A percentile compares a stretch with the other conserved stretches of the same genome.
These are phyloP conservation scores for Theropithecus gelada DNA, from an alignment of 2,113 vertebrate genomes.

Conservation along the genomic window DNA sequence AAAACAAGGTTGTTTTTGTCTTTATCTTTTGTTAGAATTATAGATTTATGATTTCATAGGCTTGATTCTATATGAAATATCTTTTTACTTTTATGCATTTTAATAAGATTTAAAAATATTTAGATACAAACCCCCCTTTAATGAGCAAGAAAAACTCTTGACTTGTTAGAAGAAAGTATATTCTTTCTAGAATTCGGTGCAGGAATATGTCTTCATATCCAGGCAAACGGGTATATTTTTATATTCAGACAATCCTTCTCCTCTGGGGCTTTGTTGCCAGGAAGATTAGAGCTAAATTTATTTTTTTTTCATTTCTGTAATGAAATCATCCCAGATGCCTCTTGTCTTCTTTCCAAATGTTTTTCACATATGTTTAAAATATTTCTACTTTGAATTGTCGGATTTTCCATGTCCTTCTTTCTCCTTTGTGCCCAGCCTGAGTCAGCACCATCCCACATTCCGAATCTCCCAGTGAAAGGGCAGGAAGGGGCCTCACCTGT, in stretches of 20 bases:
- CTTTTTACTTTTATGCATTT: background rate
- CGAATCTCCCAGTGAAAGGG: background rate
- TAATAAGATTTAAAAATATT: background rate
- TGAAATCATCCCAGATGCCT: background rate
- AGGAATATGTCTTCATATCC: rapidly evolving
- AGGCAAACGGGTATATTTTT: rapidly evolving
- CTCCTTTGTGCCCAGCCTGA: background rate
- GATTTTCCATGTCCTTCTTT: background rate
- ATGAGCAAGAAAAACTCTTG: no score
- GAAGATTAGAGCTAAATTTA: background rate
- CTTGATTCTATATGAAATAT: background rate
- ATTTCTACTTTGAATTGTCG: background rate
- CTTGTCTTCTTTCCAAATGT: background rate
- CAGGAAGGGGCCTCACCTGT: background rate
- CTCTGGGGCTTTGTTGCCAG: background rate
- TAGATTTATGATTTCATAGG: background rate
- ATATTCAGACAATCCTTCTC: background rate
- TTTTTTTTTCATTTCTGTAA: background rate
- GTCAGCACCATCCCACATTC: background rate
- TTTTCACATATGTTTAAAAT: background rate
- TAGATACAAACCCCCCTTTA: background rate
- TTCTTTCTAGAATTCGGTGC: background rate
- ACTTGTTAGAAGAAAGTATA: rapidly evolving
- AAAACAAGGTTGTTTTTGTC: background rate
- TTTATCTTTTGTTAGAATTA: background rate